Conservation (phyloP, 2,113 vertebrate genomes). For the Corythornis madagascariensis region DNA sequence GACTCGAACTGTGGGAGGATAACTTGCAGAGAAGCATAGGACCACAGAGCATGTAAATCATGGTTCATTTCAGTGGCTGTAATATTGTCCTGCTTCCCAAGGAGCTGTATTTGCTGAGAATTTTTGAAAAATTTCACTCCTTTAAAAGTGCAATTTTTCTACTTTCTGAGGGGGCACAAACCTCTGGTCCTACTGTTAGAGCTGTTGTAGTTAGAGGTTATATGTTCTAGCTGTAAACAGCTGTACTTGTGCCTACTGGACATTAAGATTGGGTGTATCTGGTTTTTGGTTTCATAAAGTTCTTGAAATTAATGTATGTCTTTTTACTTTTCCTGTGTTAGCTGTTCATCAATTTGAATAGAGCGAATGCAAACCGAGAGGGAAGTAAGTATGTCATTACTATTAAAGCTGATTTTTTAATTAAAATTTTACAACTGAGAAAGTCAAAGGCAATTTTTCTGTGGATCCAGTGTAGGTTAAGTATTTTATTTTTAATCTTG, state of each 20-base stretch:
- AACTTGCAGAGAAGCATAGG: not conserved
- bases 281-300: not conserved
- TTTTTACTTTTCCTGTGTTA: slow-evolving; percentile 41
- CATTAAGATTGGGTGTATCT: not conserved
- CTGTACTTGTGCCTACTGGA: not conserved
- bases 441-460: not conserved
- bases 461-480: not conserved
- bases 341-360: slow-evolving; percentile 81
- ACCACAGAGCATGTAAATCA: not conserved
- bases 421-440: not conserved
- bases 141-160: not conserved
- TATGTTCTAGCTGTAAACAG: not conserved
- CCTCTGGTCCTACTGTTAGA: not conserved
- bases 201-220: not conserved
- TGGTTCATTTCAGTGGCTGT: not conserved
- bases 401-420: not conserved
- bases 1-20: not conserved
- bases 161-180: not conserved
- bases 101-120: not conserved
- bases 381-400: slow-evolving; percentile 84
- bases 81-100: not conserved
- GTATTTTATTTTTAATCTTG: not conserved
- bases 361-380: slow-evolving; percentile 82
- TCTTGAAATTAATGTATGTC: not conserved
- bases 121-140: not conserved